phyloP scores from a whole-genome alignment of 2,113 vertebrate species.

The Gallinago undulata region DNA sequence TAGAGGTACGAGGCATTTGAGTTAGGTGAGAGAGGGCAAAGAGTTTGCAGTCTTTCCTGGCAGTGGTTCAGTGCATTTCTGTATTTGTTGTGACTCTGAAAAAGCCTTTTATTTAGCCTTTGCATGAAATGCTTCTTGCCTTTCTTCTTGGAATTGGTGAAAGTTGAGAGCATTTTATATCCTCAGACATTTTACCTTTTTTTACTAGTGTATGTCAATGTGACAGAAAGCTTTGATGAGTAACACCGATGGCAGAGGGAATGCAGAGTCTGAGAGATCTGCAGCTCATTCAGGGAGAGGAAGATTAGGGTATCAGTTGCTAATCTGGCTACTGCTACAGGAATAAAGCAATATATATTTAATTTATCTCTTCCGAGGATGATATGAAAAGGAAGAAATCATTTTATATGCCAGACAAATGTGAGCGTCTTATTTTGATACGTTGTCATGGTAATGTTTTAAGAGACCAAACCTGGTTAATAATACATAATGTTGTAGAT shows the following conservation, averaged over 20 bases:
- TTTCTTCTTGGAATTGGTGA: background rate
- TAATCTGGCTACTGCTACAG: background rate
- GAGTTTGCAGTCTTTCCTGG: slow-evolving; percentile 46
- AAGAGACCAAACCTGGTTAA: slow-evolving; percentile 68
- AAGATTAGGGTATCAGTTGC: background rate
- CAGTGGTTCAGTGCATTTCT: slow-evolving; percentile 20
- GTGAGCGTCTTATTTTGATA: slow-evolving; percentile 58
- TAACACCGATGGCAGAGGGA: background rate
- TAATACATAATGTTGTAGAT: slow-evolving; percentile 62
- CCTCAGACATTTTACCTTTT: background rate
- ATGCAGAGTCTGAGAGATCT: background rate
- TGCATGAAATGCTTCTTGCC: background rate
- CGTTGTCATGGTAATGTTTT: slow-evolving; percentile 60
- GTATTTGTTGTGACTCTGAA: slow-evolving; percentile 17
- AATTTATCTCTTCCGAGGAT: slow-evolving; percentile 16
- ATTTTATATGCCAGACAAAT: slow-evolving; percentile 8
- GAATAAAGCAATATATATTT: background rate
- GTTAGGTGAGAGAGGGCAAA: slow-evolving; percentile 49
- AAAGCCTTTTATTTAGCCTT: slow-evolving; percentile 29
- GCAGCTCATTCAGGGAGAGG: background rate
- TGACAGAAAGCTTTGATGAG: background rate
- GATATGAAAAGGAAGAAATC: background rate
- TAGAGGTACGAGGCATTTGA: background rate
- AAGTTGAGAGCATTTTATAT: background rate
- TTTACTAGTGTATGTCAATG: background rate